Evolutionary conservation across 2,888 invertebrate genomes (phyloP).

Genomic region (Microplitis manilae): DNA sequence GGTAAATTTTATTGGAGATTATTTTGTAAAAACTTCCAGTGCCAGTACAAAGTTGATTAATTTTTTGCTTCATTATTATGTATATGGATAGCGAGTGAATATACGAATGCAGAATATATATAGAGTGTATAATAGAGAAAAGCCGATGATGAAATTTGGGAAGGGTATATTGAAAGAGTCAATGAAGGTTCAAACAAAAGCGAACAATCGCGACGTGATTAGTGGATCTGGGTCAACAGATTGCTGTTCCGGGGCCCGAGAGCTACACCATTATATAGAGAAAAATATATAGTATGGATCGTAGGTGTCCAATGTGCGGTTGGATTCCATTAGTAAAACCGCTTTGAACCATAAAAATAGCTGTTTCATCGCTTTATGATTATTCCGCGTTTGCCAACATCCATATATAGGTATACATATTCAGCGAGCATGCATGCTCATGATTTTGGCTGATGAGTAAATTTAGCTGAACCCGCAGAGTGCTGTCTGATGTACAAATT

Average conservation of each 20-base stretch:
- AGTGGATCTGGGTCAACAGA: slow-evolving; percentile 36
- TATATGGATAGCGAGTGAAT: background rate
- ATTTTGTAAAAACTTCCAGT: too few relatives aligned
- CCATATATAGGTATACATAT: background rate
- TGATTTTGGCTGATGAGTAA: slow-evolving; percentile 15
- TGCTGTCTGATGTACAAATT: slow-evolving; percentile 27
- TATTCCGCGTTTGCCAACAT: slow-evolving; percentile 8
- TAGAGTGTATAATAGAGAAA: background rate
- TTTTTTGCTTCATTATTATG: background rate
- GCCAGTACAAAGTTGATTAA: background rate
- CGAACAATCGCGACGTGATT: slow-evolving; percentile 30
- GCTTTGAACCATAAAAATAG: slow-evolving; percentile 32
- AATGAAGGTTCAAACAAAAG: slow-evolving; percentile 29
- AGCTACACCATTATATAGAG: background rate
- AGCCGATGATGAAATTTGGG: slow-evolving; percentile 3
- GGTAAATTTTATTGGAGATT: too few relatives aligned
- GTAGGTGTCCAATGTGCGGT: slow-evolving; percentile 30
- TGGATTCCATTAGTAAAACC: slow-evolving; percentile 36
- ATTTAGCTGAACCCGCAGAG: slow-evolving; percentile 29
- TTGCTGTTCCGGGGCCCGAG: slow-evolving; percentile 1
- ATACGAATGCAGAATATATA: background rate
- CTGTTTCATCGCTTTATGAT: slow-evolving; percentile 31
- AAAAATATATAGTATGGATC: background rate
- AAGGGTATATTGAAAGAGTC: slow-evolving; percentile 6
- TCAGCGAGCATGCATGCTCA: background rate